phyloP scores from a whole-genome alignment of 2,888 invertebrate species.

The Pristionchus fissidentatus region DNA sequence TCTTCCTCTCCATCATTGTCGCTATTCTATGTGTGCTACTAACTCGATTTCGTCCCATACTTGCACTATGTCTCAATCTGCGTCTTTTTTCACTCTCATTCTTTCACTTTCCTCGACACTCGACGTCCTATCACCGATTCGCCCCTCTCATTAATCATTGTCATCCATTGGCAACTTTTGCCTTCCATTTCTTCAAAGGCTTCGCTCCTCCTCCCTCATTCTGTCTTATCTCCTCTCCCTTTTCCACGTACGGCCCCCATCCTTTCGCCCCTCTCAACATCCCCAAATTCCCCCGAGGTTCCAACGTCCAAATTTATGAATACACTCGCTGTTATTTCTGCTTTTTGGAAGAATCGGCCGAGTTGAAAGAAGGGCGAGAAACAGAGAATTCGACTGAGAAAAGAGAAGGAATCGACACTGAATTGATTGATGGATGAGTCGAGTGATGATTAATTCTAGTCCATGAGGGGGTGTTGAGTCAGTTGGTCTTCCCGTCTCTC shows the following conservation, averaged over 20 bases:
- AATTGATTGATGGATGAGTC: constrained; percentile 37
- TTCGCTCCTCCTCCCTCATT: constrained; percentile 11
- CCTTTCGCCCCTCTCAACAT: constrained; percentile 34
- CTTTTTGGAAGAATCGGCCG: constrained; percentile 29
- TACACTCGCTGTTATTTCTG: constrained; percentile 40
- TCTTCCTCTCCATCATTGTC: constrained; percentile 34
- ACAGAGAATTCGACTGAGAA: neutral
- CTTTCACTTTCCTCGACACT: constrained; percentile 14
- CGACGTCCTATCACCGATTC: neutral
- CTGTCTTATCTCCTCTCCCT: constrained; percentile 21
- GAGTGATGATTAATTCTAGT: constrained; percentile 12
- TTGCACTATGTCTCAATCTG: constrained; percentile 27
- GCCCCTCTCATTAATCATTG: constrained; percentile 37
- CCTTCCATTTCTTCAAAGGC: neutral
- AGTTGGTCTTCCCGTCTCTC: neutral
- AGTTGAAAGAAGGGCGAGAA: neutral
- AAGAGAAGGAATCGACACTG: neutral
- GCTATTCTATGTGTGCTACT: constrained; percentile 44
- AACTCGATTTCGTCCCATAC: constrained; percentile 43
- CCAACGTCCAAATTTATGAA: constrained; percentile 28
- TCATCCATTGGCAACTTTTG: constrained; percentile 38
- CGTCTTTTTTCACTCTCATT: neutral
- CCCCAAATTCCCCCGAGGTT: constrained; percentile 41
- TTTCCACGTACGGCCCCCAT: constrained; percentile 27
- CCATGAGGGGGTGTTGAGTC: constrained; percentile 14